Evolutionary conservation across 2,797 vertebrate species (phyloP).

Genomic region (Gymnoscopelus microlampas): DNA sequence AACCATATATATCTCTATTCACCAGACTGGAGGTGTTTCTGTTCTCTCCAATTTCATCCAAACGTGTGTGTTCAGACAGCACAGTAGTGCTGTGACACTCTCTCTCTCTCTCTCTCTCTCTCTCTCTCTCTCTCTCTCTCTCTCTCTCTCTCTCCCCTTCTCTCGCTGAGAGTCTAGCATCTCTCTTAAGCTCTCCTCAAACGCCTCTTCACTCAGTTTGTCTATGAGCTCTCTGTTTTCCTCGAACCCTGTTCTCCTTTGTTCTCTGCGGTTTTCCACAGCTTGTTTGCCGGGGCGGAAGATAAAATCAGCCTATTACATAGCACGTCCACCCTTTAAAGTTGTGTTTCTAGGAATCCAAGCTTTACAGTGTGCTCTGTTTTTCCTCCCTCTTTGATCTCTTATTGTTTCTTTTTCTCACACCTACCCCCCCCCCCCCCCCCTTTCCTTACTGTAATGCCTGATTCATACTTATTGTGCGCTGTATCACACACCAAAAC

Average conservation of each 20-base stretch:
- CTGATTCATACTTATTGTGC: too few species aligned
- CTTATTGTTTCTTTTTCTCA: slow-evolving; percentile 6
- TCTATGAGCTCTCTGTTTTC: slow-evolving; percentile 1
- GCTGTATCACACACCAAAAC: too few species aligned
- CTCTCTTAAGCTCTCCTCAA: not conserved
- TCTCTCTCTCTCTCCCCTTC: too few species aligned
- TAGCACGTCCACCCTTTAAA: not conserved
- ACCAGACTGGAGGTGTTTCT: too few species aligned
- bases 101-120: too few species aligned
- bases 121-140: not conserved
- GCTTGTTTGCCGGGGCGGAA: slow-evolving; percentile 5
- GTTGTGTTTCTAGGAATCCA: slow-evolving; percentile 19
- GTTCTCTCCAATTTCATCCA: too few species aligned
- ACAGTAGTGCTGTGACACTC: too few species aligned
- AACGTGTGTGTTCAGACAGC: too few species aligned
- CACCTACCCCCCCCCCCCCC: too few species aligned
- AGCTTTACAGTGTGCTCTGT: not conserved
- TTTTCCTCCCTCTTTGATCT: slow-evolving; percentile 39
- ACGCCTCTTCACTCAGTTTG: not conserved
- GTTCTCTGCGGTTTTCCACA: not conserved
- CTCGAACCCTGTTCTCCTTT: not conserved
- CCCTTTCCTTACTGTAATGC: too few species aligned
- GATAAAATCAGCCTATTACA: slow-evolving; percentile 27
- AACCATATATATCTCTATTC: not conserved
- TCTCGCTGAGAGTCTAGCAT: not conserved